Evolutionary conservation across 2,113 vertebrate genomes (phyloP).

Genomic region (Cyanoliseus patagonus): DNA sequence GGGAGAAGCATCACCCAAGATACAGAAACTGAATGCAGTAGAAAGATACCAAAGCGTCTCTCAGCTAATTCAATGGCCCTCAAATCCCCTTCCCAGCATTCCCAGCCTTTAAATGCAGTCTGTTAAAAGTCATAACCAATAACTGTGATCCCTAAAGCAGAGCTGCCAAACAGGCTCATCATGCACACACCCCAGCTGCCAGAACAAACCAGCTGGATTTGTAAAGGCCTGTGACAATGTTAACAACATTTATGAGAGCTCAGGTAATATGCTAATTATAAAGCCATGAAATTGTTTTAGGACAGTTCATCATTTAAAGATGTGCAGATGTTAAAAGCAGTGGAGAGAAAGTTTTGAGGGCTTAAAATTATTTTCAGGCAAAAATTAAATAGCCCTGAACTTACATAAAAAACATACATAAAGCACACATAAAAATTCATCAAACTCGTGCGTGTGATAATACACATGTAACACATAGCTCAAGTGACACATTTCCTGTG

Average conservation of each 20-base stretch:
- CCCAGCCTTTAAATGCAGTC: background rate
- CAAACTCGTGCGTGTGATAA: background rate
- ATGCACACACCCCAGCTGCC: background rate
- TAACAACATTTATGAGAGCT: background rate
- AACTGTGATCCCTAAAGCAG: background rate
- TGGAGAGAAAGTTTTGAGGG: background rate
- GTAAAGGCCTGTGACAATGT: background rate
- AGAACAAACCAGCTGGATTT: background rate
- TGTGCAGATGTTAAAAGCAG: background rate
- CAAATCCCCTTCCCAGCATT: background rate
- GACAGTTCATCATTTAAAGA: background rate
- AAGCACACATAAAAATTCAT: background rate
- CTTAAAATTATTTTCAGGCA: background rate
- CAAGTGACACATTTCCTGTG: background rate
- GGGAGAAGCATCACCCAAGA: background rate
- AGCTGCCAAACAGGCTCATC: background rate
- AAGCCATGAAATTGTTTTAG: background rate
- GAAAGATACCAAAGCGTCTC: background rate
- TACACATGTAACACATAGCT: rapidly evolving
- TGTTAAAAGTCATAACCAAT: background rate
- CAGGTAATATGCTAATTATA: background rate
- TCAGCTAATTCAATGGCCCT: background rate
- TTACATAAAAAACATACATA: background rate
- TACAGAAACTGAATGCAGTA: background rate
- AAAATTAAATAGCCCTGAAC: background rate